Conservation (phyloP, 2,113 vertebrate species). For the Ramphastos sulfuratus region DNA sequence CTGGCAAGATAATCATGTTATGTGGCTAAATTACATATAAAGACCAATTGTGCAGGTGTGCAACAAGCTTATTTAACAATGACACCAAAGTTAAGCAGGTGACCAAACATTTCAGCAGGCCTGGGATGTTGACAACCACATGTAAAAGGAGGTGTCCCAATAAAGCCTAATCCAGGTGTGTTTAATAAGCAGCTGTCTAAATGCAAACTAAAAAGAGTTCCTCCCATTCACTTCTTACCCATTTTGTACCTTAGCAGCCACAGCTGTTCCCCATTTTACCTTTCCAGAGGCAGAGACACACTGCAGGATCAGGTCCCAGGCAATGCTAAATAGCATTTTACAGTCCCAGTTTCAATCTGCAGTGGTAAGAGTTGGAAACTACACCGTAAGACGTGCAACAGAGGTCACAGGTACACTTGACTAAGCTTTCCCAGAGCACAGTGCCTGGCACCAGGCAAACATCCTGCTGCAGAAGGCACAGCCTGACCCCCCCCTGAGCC, state of each 20-base stretch:
- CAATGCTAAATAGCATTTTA: background rate
- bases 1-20: background rate
- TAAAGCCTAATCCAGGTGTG: background rate
- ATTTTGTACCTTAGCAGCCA: background rate
- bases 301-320: background rate
- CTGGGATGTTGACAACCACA: background rate
- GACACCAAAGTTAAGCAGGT: background rate
- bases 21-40: background rate
- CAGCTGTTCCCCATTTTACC: fast-evolving
- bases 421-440: background rate
- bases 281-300: background rate
- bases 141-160: background rate
- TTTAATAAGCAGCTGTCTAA: background rate
- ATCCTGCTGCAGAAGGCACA: constrained; percentile 17
- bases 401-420: background rate
- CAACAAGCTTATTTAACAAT: background rate
- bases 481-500: background rate
- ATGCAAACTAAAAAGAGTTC: background rate
- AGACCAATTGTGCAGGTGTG: background rate
- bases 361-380: background rate
- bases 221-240: background rate
- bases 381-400: fast-evolving
- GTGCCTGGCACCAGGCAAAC: constrained; percentile 1
- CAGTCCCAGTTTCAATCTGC: fast-evolving
- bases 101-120: background rate